Percentiles rank a stretch among this genome's conserved stretches.
phyloP scores from a whole-genome alignment of 2,113 vertebrate genomes.

The Eira barbara region DNA sequence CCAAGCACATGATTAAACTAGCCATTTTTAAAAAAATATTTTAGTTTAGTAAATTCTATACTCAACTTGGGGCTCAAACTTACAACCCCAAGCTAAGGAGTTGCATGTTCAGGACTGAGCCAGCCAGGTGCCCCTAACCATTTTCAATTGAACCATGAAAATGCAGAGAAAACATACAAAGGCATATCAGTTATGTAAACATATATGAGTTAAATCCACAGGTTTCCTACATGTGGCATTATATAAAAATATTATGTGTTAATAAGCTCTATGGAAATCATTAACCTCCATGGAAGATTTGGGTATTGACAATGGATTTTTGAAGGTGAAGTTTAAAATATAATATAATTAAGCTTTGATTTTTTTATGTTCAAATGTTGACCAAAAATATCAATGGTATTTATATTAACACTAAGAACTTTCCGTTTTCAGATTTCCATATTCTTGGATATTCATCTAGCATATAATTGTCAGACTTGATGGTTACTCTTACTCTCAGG shows the following conservation, averaged over 20 bases:
- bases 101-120: background rate
- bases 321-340: background rate
- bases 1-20: background rate
- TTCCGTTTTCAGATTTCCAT: background rate
- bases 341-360: background rate
- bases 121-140: background rate
- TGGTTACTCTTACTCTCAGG: background rate
- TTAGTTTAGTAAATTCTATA: background rate
- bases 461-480: background rate
- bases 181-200: background rate
- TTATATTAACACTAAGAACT: background rate
- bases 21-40: background rate
- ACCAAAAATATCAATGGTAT: background rate
- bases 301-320: background rate
- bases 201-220: background rate
- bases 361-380: background rate
- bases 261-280: background rate
- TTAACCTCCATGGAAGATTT: background rate
- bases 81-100: background rate
- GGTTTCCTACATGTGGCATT: background rate
- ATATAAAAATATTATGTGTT: background rate
- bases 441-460: constrained; percentile 17
- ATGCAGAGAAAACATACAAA: background rate
- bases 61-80: background rate
- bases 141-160: background rate